These are phyloP conservation scores for Hydractinia echinata DNA, from an alignment of 30 jellyfish, hydroid and myxozoan species.

Conservation along the genomic window DNA sequence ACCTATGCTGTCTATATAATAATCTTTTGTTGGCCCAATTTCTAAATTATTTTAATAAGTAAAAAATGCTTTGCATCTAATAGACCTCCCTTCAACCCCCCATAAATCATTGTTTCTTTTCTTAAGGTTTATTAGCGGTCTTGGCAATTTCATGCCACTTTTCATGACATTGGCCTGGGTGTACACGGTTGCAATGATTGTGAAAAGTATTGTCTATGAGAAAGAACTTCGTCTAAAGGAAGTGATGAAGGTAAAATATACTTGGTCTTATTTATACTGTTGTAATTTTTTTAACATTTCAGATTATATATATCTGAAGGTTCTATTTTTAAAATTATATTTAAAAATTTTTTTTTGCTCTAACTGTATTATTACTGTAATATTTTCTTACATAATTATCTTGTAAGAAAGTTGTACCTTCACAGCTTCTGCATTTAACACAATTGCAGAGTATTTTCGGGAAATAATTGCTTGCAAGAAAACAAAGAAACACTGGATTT, in stretches of 20 bases:
- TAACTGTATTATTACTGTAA: not conserved
- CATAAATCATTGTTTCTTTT: not conserved
- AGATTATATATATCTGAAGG: no score
- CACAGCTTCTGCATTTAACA: no score
- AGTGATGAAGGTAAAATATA: slow-evolving; percentile 70
- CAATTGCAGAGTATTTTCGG: no score
- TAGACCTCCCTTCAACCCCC: not conserved
- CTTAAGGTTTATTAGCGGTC: slow-evolving; percentile 44
- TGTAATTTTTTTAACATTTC: not conserved
- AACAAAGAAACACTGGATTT: no score
- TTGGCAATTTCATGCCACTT: slow-evolving; percentile 54
- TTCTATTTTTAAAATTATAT: no score
- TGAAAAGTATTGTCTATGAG: slow-evolving; percentile 62
- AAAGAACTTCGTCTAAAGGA: slow-evolving; percentile 78
- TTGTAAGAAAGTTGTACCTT: no score
- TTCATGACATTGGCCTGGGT: slow-evolving; percentile 92
- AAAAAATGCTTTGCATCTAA: not conserved
- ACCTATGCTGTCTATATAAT: no score
- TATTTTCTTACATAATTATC: no score
- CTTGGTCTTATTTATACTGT: not conserved
- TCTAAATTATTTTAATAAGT: not conserved
- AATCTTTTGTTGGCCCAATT: no score
- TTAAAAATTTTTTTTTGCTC: not conserved
- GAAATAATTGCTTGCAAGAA: no score
- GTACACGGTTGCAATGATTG: slow-evolving; percentile 70